Percentiles rank a stretch among this genome's conserved stretches.
These are phyloP conservation scores for Euphonia xanthogaster DNA, from an alignment of 2,797 vertebrate genomes.

Conservation along the genomic window DNA sequence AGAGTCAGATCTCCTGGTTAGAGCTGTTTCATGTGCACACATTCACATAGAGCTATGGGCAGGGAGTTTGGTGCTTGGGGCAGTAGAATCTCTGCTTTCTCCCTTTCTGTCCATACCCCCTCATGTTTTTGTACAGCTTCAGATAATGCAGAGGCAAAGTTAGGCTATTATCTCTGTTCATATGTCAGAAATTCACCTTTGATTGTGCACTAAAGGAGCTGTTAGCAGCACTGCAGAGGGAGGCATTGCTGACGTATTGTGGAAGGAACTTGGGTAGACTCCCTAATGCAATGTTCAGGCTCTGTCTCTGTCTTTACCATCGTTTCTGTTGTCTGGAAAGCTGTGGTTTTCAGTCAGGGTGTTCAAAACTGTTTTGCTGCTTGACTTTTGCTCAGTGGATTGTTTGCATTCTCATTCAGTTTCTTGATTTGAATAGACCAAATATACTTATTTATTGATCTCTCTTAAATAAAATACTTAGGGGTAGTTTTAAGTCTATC, in stretches of 20 bases:
- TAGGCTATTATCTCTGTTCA: fast-evolving
- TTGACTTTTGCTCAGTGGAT: background rate
- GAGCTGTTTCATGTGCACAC: background rate
- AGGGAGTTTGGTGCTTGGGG: background rate
- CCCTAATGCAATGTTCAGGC: background rate
- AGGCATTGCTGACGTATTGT: fast-evolving
- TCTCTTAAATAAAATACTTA: background rate
- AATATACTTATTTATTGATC: background rate
- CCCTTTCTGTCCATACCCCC: background rate
- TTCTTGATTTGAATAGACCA: background rate
- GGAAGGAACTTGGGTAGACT: background rate
- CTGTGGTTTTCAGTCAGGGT: background rate
- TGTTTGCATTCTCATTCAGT: background rate
- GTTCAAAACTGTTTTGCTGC: background rate
- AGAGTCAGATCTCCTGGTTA: background rate
- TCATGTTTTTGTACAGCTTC: background rate
- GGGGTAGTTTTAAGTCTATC: background rate
- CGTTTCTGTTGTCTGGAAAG: background rate
- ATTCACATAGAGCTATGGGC: fast-evolving
- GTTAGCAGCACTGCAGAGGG: background rate
- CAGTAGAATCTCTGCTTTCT: background rate
- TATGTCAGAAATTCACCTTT: background rate
- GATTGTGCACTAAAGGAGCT: background rate
- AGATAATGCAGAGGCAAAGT: background rate
- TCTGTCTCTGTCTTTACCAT: background rate